Evolutionary conservation across 2,113 vertebrate genomes (phyloP), one percentile per base, ranked within the genome.

Genomic region (Ondatra zibethicus): DNA sequence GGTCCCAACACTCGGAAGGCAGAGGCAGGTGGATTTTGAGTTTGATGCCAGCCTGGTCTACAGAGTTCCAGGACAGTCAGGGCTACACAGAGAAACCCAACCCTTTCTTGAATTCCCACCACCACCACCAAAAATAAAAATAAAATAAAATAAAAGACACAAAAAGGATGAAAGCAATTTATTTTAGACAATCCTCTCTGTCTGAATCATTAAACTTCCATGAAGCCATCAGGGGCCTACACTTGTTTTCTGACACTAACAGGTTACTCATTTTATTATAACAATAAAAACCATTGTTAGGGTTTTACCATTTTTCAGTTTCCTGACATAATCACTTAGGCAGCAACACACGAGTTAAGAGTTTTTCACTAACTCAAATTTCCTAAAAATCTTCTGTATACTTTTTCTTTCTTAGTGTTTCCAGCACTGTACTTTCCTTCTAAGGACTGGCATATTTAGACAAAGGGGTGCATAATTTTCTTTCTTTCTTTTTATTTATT

Each of bases 281-380:
- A n/a, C n/a, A n/a, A n/a, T n/a, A n/a, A n/a, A n/a, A n/a, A n/a
- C 19, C 68, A 39, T 0, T 77, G 10, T n/a, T 65, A 70, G 7
- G 11, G 52, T 75, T 93, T 86, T 39, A 80, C 73, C 1, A 65
- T 84, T 92, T 97, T 95, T 96, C 42, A 93, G 19, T 76, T 92
- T 96, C 58, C 36, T 92, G 21, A 96, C 5, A 89, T 77, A 94
- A 61, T n/a, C 66, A 52, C 42, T 13, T 84, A 72, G 33, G 45
- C 80, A 96, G 86, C 72, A 93, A 73, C 89, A 86, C 2, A 36
- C 12, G 73, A 96, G 86, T 50, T 25, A 27, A 81, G 92, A 93
- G 85, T 68, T 89, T 89, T 63, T 63, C 63, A 92, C 85, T 61
- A 68, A 33, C 17, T 77, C 61, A 88, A 92, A 11, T 81, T 95